Base-by-base conservation (phyloP, 2,797 vertebrate species). In the Coreius guichenoti region DNA sequence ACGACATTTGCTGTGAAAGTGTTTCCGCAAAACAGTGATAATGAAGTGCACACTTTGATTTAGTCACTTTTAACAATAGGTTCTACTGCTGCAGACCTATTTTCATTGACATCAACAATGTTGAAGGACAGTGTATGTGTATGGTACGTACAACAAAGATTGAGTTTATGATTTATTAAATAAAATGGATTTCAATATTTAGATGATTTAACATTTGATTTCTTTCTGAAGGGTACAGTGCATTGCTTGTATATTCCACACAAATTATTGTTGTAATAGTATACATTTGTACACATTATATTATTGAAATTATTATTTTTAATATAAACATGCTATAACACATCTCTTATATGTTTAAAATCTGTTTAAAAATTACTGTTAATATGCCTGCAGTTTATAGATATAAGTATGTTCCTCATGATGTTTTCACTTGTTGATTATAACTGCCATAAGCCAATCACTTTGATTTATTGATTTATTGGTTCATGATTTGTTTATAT, bases 361-460 rank as follows among this genome's bases (percentile, higher is more conserved):
- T 49, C 43, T 54, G 11, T 19, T 73, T 49, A 4, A 5, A 74
- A 31, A 8, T 23, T 1, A 36, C 0, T 54, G 51, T 75, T 14
- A 54, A 36, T 75, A 54, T 76, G 49, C 3, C 73, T 56, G 29
- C 12, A 33, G 5, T 76, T 75, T 5, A 31, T 29, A 74, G 45
- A 74, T 31, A 51, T 17, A 29, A 14, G 12, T 63, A 23, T 1
- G 26, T 16, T 63, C 29, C 31, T 65, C 26, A 19, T 45, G 68
- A 7, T 69, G 19, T 63, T 72, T 72, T 58, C 13, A 83, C 54
- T 76, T 75, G 81, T 83, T 75, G 72, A 29, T 75, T 51, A 21
- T 21, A 45, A 79, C 9, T n/a, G 12, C 26, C 9, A 14, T n/a
- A 11, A 13, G 13, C n/a, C 17, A 56, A 29, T 17, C 7, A 26